Conservation (phyloP, 2,797 vertebrate species). For the Sebastes ruberrimus region DNA sequence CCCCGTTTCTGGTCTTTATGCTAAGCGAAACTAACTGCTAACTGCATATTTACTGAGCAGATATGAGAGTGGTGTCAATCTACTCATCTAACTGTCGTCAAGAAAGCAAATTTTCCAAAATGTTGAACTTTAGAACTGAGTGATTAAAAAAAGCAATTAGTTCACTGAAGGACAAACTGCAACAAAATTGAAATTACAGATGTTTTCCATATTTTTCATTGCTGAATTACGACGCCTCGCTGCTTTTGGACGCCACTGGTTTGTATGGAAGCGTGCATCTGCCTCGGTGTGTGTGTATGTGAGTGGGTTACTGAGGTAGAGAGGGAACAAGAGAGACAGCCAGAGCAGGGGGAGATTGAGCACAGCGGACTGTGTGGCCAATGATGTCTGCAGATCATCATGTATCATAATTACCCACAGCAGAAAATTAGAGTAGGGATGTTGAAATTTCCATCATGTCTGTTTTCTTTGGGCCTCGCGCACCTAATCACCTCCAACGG, state of each 20-base stretch:
- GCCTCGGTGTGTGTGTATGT: conserved; percentile 1
- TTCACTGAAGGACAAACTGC: background rate
- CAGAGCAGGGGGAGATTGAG: conserved; percentile 52
- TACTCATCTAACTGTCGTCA: background rate
- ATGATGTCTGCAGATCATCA: conserved; percentile 79
- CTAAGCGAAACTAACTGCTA: background rate
- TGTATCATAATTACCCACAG: conserved; percentile 79
- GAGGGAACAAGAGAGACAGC: conserved; percentile 41
- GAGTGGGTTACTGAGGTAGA: conserved; percentile 4
- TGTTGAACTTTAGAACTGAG: background rate
- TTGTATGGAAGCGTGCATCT: conserved; percentile 23
- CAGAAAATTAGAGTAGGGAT: conserved; percentile 81
- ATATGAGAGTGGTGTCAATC: background rate
- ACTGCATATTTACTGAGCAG: background rate
- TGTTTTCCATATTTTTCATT: conserved; percentile 14
- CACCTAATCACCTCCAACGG: conserved; percentile 79
- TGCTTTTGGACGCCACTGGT: conserved; percentile 11
- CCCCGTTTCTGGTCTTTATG: background rate
- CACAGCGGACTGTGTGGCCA: conserved; percentile 70
- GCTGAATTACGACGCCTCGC: conserved; percentile 7
- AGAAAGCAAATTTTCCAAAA: background rate
- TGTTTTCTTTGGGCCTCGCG: conserved; percentile 78
- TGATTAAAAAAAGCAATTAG: background rate
- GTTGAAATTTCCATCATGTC: conserved; percentile 82
- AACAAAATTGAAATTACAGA: conserved; percentile 8